Base-by-base conservation (phyloP, 2,797 vertebrate species). In the Emys orbicularis region DNA sequence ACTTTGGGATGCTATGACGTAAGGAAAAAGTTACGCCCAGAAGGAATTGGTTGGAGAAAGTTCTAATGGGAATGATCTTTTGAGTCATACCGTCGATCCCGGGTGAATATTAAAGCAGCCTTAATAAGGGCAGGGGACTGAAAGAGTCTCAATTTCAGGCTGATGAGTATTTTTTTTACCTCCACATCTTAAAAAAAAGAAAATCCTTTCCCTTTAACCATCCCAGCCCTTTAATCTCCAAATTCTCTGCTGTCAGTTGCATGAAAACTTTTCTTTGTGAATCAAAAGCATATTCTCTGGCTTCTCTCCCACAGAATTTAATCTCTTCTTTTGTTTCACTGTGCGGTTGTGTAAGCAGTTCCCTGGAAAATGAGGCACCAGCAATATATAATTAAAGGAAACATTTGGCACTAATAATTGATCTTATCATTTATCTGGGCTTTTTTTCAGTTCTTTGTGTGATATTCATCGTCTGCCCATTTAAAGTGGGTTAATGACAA, bases 271-370 rank as follows among this genome's bases (percentile, higher is more conserved):
- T 96, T 90, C 83, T 91, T 92, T 96, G 89, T 89, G 91, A 92
- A 94, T 84, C 8, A 15, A 92, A 93, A 92, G 37, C 16, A 85
- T 96, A 95, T 90, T 96, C 83, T 93, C 91, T 84, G 89, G 92
- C 94, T 96, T 50, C 84, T 91, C 96, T 97, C 95, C 94, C 86
- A 85, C 72, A 95, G 88, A 90, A 94, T 96, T 94, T 98, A 98
- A 98, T 98, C 97, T 95, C 93, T 85, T 97, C 90, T 94, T 98
- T 98, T 98, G 97, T 98, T 97, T 97, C 87, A 77, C 97, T 93
- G 80, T 83, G 89, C 49, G 88, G 96, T 96, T 96, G 96, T 96
- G 97, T 97, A 97, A 98, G 97, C 74, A 96, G 97, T 97, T 98
- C 97, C 96, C 68, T 76, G 92, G 96, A 96, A 97, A 97, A 97